phyloP scores from a whole-genome alignment of 2,888 invertebrate genomes.

The Synanthedon formicaeformis region DNA sequence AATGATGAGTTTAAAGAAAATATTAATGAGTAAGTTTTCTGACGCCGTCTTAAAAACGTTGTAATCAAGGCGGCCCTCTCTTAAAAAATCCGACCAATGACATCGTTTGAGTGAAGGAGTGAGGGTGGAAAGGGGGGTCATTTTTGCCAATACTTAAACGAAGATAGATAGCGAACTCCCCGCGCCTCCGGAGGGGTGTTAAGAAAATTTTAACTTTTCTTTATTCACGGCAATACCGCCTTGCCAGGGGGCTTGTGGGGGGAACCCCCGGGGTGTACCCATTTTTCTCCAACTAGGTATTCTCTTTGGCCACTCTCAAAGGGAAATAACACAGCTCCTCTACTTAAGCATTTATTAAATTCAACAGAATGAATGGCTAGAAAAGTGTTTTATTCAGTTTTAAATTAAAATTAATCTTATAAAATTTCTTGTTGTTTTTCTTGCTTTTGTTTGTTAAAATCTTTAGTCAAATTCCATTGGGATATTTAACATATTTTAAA shows the following conservation, averaged over 20 bases:
- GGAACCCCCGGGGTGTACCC: slow-evolving; percentile 21
- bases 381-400: slow-evolving; percentile 30
- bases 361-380: slow-evolving; percentile 52
- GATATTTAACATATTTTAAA: no score
- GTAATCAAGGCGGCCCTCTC: not conserved
- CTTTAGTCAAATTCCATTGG: no score
- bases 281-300: slow-evolving; percentile 54
- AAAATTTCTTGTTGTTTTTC: not conserved
- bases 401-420: slow-evolving; percentile 3
- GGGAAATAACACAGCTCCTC: slow-evolving; percentile 52
- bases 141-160: slow-evolving; percentile 69
- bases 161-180: slow-evolving; percentile 59
- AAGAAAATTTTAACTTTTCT: slow-evolving; percentile 71
- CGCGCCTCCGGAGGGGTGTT: slow-evolving; percentile 30
- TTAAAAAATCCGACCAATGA: slow-evolving; percentile 41
- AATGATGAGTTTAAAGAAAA: no score
- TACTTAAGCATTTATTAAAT: slow-evolving; percentile 66
- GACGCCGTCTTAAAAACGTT: not conserved
- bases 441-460: no score
- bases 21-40: no score
- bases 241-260: slow-evolving; percentile 15
- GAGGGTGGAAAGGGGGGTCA: slow-evolving; percentile 36
- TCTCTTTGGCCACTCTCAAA: slow-evolving; percentile 64
- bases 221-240: slow-evolving; percentile 50
- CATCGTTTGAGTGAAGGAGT: slow-evolving; percentile 40